phyloP scores from a whole-genome alignment of 2,888 invertebrate genomes.

The Meteorus cinctellus region DNA sequence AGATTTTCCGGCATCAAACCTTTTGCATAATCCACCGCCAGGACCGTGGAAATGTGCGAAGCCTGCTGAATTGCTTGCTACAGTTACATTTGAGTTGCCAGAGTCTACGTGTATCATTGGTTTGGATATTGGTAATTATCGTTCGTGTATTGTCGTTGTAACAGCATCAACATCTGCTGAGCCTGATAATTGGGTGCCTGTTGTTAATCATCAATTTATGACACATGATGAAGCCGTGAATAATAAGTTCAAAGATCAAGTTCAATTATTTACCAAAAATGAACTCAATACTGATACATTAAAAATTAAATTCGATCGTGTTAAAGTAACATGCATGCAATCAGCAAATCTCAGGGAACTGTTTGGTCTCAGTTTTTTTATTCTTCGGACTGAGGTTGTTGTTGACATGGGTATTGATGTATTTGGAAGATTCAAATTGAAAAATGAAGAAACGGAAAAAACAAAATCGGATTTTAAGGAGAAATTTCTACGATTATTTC shows the following conservation, averaged over 20 bases:
- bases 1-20: slow-evolving; percentile 64
- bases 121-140: slow-evolving; percentile 68
- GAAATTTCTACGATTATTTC: slow-evolving; percentile 58
- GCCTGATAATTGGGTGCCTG: slow-evolving; percentile 67
- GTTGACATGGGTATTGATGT: slow-evolving; percentile 64
- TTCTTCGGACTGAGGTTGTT: slow-evolving; percentile 64
- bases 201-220: slow-evolving; percentile 67
- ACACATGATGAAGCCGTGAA: slow-evolving; percentile 67
- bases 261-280: slow-evolving; percentile 67
- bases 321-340: slow-evolving; percentile 70
- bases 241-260: slow-evolving; percentile 67
- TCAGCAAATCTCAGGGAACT: slow-evolving; percentile 66
- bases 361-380: slow-evolving; percentile 65
- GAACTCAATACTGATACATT: slow-evolving; percentile 64
- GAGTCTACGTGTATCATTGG: slow-evolving; percentile 66
- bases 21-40: slow-evolving; percentile 61
- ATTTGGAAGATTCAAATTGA: slow-evolving; percentile 68
- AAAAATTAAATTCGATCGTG: slow-evolving; percentile 65
- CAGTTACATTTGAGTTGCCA: slow-evolving; percentile 63
- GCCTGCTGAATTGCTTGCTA: slow-evolving; percentile 65
- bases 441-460: slow-evolving; percentile 48
- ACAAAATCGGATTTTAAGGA: slow-evolving; percentile 60
- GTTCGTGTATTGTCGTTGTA: slow-evolving; percentile 66
- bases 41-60: slow-evolving; percentile 67
- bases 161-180: slow-evolving; percentile 64